Evolutionary conservation across 92 coral and sea anemone species (phyloP).

Genomic region (Pocillopora meandrina): DNA sequence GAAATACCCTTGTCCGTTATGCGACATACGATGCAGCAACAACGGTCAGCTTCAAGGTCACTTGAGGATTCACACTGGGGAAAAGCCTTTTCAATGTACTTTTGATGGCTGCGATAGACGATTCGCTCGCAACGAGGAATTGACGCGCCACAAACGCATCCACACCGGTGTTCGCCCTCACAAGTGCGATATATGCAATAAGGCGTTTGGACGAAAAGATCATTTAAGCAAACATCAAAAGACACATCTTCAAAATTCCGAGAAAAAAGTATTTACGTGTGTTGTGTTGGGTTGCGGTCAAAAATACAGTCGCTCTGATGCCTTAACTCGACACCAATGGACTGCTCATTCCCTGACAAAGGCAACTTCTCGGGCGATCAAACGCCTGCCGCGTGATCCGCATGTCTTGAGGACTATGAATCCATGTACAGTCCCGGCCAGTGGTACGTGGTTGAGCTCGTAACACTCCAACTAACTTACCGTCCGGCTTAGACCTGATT

Average conservation of each 20-base stretch:
- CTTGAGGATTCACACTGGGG: conserved; percentile 90
- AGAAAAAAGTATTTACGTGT: conserved; percentile 78
- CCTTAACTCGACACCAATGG: conserved; percentile 84
- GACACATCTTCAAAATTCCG: conserved; percentile 85
- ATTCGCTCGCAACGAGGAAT: conserved; percentile 93
- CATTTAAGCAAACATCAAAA: conserved; percentile 89
- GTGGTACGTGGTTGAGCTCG: conserved; percentile 15
- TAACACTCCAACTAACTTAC: conserved; percentile 16
- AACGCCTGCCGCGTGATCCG: conserved; percentile 31
- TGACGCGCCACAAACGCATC: conserved; percentile 88
- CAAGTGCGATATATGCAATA: conserved; percentile 82
- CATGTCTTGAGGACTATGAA: conserved; percentile 32
- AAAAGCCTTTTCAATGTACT: conserved; percentile 78
- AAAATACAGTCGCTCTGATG: conserved; percentile 92
- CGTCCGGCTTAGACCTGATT: neutral
- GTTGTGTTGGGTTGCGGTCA: conserved; percentile 81
- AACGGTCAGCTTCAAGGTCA: conserved; percentile 95
- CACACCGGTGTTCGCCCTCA: conserved; percentile 95
- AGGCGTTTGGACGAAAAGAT: conserved; percentile 94
- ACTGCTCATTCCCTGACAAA: conserved; percentile 75
- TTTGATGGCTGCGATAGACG: conserved; percentile 86
- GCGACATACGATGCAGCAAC: conserved; percentile 92
- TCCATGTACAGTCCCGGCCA: conserved; percentile 33
- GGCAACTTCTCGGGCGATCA: conserved; percentile 43
- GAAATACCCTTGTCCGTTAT: conserved; percentile 87